A percentile compares a stretch with the other conserved stretches of the same genome.
Conservation (phyloP, 2,113 vertebrate genomes). For the Carassius carassius region DNA sequence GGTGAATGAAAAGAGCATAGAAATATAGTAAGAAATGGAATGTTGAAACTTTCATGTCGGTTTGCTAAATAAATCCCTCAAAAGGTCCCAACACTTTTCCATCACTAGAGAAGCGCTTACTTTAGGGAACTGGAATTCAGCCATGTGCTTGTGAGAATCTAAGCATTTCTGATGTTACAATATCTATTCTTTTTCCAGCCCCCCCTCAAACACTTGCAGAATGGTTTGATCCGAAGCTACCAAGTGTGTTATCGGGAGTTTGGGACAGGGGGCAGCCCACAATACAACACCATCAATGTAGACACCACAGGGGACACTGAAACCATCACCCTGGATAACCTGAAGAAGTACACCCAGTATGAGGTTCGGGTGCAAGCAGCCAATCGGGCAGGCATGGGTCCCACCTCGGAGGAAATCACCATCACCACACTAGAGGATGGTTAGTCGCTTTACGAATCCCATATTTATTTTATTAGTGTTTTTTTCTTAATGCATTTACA, state of each 20-base stretch:
- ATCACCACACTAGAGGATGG: constrained; percentile 96
- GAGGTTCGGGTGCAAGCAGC: constrained; percentile 98
- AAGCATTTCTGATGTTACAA: too few relatives aligned
- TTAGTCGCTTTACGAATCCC: constrained; percentile 60
- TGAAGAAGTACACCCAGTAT: constrained; percentile 98
- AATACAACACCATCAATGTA: constrained; percentile 97
- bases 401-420: constrained; percentile 97
- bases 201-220: constrained; percentile 93
- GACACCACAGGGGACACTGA: constrained; percentile 95
- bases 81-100: not conserved
- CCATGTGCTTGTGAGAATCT: too few relatives aligned
- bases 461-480: not conserved
- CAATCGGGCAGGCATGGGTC: constrained; percentile 93
- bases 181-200: constrained; percentile 71
- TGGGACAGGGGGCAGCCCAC: constrained; percentile 91
- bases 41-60: not conserved
- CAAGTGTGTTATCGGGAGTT: constrained; percentile 97
- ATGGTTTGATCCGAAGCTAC: constrained; percentile 96
- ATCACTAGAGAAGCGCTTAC: too few relatives aligned
- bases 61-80: not conserved
- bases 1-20: not conserved
- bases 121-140: too few relatives aligned
- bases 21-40: not conserved
- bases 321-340: constrained; percentile 89
- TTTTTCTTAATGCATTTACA: not conserved